These are phyloP conservation scores for Pachycephala philippinensis DNA, from an alignment of 2,113 vertebrate species.

Conservation along the genomic window DNA sequence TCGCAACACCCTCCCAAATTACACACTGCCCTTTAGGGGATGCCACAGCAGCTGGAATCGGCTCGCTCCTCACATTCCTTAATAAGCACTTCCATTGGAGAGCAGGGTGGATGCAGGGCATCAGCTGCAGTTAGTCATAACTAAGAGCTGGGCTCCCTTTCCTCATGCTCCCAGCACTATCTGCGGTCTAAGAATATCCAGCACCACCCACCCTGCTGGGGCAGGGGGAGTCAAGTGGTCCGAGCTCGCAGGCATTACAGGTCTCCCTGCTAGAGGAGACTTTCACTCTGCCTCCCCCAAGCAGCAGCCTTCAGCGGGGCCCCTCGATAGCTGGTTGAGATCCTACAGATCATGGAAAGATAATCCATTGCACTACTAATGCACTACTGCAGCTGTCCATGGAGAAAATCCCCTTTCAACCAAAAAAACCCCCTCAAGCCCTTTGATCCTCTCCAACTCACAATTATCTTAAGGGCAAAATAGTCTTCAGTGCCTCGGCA, in stretches of 20 bases:
- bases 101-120: conserved; percentile 18
- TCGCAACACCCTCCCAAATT: conserved; percentile 45
- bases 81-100: conserved; percentile 29
- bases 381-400: conserved; percentile 62
- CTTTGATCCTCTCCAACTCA: conserved; percentile 66
- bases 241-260: neutral
- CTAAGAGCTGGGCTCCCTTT: neutral
- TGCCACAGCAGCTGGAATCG: conserved; percentile 34
- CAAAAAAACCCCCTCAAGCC: conserved; percentile 3
- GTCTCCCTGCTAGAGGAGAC: conserved; percentile 18
- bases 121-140: conserved; percentile 6
- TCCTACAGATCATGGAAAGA: conserved; percentile 61
- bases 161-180: neutral
- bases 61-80: conserved; percentile 27
- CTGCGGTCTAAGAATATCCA: conserved; percentile 22
- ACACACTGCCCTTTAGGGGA: conserved; percentile 20
- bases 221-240: neutral
- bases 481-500: conserved; percentile 20
- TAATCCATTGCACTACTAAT: conserved; percentile 63
- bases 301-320: conserved; percentile 35
- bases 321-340: conserved; percentile 50
- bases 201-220: neutral
- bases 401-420: conserved; percentile 64
- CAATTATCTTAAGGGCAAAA: conserved; percentile 63
- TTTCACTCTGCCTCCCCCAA: conserved; percentile 41